Evolutionary conservation across 2,113 vertebrate genomes (phyloP).

Genomic region (Uria lomvia): DNA sequence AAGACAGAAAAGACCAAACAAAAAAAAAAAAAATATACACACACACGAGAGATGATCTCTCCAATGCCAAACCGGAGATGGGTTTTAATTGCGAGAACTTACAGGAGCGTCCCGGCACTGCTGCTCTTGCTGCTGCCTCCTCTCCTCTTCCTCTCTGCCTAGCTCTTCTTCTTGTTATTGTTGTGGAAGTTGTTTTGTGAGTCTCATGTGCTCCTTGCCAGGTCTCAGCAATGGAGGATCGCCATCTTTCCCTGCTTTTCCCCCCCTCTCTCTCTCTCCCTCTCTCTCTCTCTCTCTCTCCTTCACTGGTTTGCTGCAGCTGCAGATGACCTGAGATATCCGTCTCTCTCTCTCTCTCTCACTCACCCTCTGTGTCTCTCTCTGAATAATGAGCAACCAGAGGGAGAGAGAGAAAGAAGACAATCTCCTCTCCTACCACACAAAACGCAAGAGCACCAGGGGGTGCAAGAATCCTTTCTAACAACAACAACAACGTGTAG

Average conservation of each 20-base stretch:
- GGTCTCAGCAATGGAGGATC: conserved; percentile 97
- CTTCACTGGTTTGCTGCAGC: conserved; percentile 88
- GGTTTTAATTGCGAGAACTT: conserved; percentile 76
- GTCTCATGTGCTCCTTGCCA: conserved; percentile 92
- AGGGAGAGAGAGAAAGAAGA: conserved; percentile 98
- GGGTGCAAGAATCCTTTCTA: conserved; percentile 95
- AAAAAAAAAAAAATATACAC: background rate
- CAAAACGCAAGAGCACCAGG: conserved; percentile 97
- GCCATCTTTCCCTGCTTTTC: conserved; percentile 97
- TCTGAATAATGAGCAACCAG: conserved; percentile 99
- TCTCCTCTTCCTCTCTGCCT: conserved; percentile 71
- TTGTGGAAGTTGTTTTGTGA: conserved; percentile 87
- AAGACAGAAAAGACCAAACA: background rate
- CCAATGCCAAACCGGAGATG: conserved; percentile 73
- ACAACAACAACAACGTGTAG: conserved; percentile 79
- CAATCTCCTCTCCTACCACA: conserved; percentile 93
- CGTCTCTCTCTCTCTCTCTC: conserved; percentile 94
- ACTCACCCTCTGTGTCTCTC: conserved; percentile 88
- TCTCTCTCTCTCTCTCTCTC: conserved; percentile 44
- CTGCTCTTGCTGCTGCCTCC: conserved; percentile 72
- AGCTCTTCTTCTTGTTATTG: conserved; percentile 79
- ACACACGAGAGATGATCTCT: conserved; percentile 59
- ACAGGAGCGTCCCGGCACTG: conserved; percentile 78
- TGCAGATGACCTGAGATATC: conserved; percentile 99
- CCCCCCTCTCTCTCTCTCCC: conserved; percentile 28